Evolutionary conservation across 2,113 vertebrate species (phyloP).

Genomic region (Athene noctua): DNA sequence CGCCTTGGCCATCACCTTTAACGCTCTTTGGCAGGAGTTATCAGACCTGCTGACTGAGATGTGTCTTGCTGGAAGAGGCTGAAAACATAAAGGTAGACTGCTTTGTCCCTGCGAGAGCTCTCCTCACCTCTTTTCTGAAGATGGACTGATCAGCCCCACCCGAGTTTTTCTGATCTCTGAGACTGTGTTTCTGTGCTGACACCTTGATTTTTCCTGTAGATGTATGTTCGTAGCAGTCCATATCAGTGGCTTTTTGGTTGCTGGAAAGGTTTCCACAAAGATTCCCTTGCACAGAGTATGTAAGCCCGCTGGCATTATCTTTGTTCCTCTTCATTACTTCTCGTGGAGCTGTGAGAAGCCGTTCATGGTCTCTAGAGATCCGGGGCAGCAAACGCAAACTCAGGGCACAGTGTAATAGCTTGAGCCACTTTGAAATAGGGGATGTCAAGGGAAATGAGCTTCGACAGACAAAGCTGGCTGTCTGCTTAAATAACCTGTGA

Average conservation of each 20-base stretch:
- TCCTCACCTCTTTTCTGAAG: not conserved
- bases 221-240: not conserved
- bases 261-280: not conserved
- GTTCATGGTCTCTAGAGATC: not conserved
- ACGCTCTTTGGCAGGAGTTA: not conserved
- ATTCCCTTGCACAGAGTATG: not conserved
- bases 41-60: not conserved
- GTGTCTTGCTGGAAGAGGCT: not conserved
- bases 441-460: not conserved
- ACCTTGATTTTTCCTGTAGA: not conserved
- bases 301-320: not conserved
- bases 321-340: not conserved
- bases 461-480: not conserved
- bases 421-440: not conserved
- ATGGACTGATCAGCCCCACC: not conserved
- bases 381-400: not conserved
- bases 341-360: not conserved
- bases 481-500: not conserved
- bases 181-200: not conserved
- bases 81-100: not conserved
- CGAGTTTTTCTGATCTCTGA: not conserved
- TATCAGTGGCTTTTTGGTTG: not conserved
- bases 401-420: not conserved
- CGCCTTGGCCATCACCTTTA: not conserved
- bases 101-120: not conserved